phyloP scores from a whole-genome alignment of 2,888 invertebrate species.

The Torymus tubicola region DNA sequence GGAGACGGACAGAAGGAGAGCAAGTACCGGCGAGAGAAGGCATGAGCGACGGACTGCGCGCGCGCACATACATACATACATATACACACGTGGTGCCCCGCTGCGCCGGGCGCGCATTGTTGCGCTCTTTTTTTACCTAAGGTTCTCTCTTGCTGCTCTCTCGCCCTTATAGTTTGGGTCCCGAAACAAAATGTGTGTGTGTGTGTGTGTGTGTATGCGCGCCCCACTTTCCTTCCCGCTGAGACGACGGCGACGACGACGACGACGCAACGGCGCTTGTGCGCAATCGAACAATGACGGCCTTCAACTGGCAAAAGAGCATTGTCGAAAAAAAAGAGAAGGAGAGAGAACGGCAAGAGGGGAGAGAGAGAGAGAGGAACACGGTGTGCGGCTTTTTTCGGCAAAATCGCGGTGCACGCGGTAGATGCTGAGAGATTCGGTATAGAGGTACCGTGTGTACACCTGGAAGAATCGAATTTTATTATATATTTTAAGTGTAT shows the following conservation, averaged over 20 bases:
- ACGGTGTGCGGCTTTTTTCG: conserved; percentile 6
- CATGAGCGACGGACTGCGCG: conserved; percentile 52
- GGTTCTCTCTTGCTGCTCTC: neutral
- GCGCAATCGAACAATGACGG: conserved; percentile 57
- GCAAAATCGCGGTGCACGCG: neutral
- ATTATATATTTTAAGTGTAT: no score
- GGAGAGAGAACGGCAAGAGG: neutral
- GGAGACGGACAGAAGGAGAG: conserved; percentile 21
- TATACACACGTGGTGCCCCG: conserved; percentile 68
- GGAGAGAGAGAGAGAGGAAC: conserved; percentile 7
- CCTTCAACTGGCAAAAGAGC: conserved; percentile 60
- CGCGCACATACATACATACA: conserved; percentile 66
- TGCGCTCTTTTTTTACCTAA: conserved; percentile 67
- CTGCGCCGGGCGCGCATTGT: conserved; percentile 71
- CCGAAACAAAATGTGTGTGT: neutral
- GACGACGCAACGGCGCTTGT: conserved; percentile 37
- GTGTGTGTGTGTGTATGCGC: neutral
- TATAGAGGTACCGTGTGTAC: no score
- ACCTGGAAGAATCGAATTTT: no score
- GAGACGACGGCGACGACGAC: conserved; percentile 31
- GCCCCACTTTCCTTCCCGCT: conserved; percentile 58
- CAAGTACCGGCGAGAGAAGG: neutral
- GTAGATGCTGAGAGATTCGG: no score
- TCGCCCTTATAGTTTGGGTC: neutral
- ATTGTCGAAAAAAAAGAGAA: conserved; percentile 34